phyloP scores from a whole-genome alignment of 2,113 vertebrate genomes.

The Thunnus maccoyii region DNA sequence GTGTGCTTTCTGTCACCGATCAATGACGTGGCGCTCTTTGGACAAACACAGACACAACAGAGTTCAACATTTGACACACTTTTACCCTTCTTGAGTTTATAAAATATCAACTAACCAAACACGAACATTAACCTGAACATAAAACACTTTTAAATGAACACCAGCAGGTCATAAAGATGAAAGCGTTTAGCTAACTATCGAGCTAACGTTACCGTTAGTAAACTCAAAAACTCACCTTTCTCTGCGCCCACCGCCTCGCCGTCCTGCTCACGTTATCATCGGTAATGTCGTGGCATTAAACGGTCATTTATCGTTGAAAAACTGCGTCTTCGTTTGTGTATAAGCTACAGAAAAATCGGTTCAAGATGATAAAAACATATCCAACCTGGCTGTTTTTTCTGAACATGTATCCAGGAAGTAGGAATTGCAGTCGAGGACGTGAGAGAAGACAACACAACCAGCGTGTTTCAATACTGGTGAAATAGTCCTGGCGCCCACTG shows the following conservation, averaged over 20 bases:
- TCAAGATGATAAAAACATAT: neutral
- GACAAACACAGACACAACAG: slow-evolving; percentile 27
- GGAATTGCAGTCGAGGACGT: slow-evolving; percentile 16
- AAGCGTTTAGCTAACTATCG: neutral
- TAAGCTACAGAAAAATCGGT: neutral
- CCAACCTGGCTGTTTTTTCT: slow-evolving; percentile 40
- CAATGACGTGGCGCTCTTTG: slow-evolving; percentile 85
- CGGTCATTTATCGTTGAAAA: neutral
- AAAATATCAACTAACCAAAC: neutral
- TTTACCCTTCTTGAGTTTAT: rapidly evolving
- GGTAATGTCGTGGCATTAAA: slow-evolving; percentile 8
- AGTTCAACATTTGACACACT: neutral
- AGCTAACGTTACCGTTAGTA: slow-evolving; percentile 10
- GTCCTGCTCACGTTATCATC: slow-evolving; percentile 63
- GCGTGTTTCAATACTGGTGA: neutral
- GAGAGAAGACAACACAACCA: slow-evolving; percentile 29
- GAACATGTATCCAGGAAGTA: slow-evolving; percentile 82
- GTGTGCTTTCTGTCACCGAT: slow-evolving; percentile 24
- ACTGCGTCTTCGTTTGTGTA: rapidly evolving
- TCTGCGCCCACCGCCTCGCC: slow-evolving; percentile 37
- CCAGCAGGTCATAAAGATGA: neutral
- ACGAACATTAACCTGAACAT: rapidly evolving
- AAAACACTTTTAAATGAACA: neutral
- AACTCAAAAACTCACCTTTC: slow-evolving; percentile 47
- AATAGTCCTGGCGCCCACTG: slow-evolving; percentile 63